Base-by-base conservation (phyloP, 2,888 invertebrate species). In the Diachrysia chrysitis region DNA sequence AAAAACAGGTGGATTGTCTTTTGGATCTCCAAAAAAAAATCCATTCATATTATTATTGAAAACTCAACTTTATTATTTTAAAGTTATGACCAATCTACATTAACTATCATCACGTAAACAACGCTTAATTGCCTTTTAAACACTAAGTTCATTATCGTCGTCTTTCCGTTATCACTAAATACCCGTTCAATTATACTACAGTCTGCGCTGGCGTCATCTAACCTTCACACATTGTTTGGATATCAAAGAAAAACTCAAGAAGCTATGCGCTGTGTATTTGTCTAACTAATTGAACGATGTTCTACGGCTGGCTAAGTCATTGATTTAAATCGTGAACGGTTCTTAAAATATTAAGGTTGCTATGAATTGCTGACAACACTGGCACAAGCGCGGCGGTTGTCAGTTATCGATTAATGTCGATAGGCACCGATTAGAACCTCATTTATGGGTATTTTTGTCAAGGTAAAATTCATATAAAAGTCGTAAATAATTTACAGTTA, bases 221-320 rank as follows among this genome's bases (percentile, higher is more conserved):
- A 75, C 76, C 79, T 78, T 60, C 51, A 51, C 29, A 51, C 29
- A 37, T 69, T 69, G 48, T 69, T 66, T 59, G 51, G 3, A 37
- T 69, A 64, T 58, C 51, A 57, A 58, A 42, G 37, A 60, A 66
- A 63, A 69, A 53, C 58, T 69, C 42, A 61, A 64, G 60, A 37
- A 69, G 58, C 19, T 46, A 25, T 57, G 48, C 59, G 51, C 25
- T 19, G 16, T 25, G 25, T n/a, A 19, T 23, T 53, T 21, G 19
- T 16, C 3, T 29, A 42, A 35, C 17, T n/a, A 42, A 10, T 23
- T 42, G 23, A 55, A 55, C 19, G 21, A 51, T 37, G 37, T 54
- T 54, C 23, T 12, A 25, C 6, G 21, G 42, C 16, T 14, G 9
- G 19, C 29, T 54, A 19, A 25, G 25, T 60, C 58, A 58, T 29